Percentiles rank a stretch among this genome's conserved stretches.
Evolutionary conservation across 1,140 invertebrate genomes (phyloP).

Genomic region (Micrasema minimum): DNA sequence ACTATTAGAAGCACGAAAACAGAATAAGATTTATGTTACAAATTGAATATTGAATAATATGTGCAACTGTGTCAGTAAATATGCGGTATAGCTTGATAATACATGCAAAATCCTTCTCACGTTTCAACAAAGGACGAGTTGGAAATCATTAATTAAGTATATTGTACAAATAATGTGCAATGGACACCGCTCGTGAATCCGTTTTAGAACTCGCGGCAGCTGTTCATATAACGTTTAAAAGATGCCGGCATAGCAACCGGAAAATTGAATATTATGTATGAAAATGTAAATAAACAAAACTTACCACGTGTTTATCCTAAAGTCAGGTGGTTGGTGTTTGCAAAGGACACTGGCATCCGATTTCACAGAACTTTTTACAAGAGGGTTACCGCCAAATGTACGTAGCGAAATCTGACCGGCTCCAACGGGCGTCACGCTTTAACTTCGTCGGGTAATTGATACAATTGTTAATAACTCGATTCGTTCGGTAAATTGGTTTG

Average conservation of each 20-base stretch:
- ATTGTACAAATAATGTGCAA: background rate
- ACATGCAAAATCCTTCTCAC: too few relatives aligned
- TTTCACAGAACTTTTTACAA: conserved; percentile 35
- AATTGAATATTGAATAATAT: too few relatives aligned
- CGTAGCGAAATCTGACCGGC: background rate
- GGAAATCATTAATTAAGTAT: background rate
- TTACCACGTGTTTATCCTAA: conserved; percentile 32
- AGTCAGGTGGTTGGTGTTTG: conserved; percentile 27
- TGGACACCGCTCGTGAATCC: background rate
- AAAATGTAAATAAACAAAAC: conserved; percentile 37
- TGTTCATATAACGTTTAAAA: background rate
- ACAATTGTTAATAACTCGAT: conserved; percentile 19
- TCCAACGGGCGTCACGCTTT: conserved; percentile 15
- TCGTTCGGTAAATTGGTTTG: conserved; percentile 13
- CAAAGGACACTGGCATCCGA: conserved; percentile 17
- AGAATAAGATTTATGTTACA: too few relatives aligned
- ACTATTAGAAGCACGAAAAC: too few relatives aligned
- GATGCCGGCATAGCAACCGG: background rate
- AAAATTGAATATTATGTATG: conserved; percentile 15
- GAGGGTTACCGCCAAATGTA: conserved; percentile 26
- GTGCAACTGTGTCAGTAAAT: too few relatives aligned
- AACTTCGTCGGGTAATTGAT: conserved; percentile 19
- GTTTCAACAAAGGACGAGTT: conserved; percentile 3
- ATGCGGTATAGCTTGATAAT: too few relatives aligned
- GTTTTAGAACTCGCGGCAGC: background rate